Conservation (phyloP, 2,888 invertebrate genomes). For the Drosophila ustulata region DNA sequence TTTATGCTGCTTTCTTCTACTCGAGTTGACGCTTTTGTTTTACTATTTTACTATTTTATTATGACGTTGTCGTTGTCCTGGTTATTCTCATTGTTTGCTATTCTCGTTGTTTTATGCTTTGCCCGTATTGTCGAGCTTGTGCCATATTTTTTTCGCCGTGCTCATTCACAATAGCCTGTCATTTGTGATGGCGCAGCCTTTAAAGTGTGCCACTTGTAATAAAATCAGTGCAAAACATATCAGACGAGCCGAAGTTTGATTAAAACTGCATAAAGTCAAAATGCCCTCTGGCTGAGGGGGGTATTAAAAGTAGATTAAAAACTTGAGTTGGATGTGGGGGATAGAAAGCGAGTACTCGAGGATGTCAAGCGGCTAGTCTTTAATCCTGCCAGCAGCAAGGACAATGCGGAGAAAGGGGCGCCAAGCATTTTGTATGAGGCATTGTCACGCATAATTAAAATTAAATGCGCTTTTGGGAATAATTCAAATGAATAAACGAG, state of each 20-base stretch:
- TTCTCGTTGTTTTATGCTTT: not conserved
- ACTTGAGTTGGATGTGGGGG: not conserved
- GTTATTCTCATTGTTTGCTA: slow-evolving; percentile 24
- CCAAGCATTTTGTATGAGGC: slow-evolving; percentile 67
- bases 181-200: slow-evolving; percentile 8
- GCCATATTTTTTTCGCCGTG: slow-evolving; percentile 23
- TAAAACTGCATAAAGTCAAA: no score
- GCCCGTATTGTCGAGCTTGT: slow-evolving; percentile 9
- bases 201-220: no score
- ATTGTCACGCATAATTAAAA: slow-evolving; percentile 84
- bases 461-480: slow-evolving; percentile 84
- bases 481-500: slow-evolving; percentile 81
- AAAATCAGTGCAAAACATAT: no score
- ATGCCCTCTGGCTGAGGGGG: not conserved
- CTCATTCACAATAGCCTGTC: slow-evolving; percentile 27
- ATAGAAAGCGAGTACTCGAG: slow-evolving; percentile 15
- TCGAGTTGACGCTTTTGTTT: slow-evolving; percentile 35
- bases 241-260: no score
- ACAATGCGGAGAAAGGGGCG: slow-evolving; percentile 14
- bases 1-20: not conserved
- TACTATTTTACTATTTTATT: slow-evolving; percentile 16
- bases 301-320: slow-evolving; percentile 25
- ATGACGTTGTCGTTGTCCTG: slow-evolving; percentile 20
- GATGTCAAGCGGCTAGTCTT: slow-evolving; percentile 32
- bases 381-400: slow-evolving; percentile 47